A percentile compares a stretch with the other conserved stretches of the same genome.
These are phyloP conservation scores for Acanthosepion esculentum DNA, from an alignment of 2,888 invertebrate species.

Conservation along the genomic window DNA sequence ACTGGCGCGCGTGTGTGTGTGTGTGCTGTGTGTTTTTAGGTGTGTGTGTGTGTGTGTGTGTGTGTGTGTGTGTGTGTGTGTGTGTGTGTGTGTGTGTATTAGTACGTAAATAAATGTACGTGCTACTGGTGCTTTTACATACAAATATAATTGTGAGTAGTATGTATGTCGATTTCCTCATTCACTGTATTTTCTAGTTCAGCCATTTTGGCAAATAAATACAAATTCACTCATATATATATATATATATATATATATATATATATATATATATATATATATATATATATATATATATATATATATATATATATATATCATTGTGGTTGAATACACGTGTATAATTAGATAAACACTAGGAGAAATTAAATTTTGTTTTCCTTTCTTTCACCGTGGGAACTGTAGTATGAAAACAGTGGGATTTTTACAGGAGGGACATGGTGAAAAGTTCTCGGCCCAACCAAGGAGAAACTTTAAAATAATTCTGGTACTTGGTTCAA, in stretches of 20 bases:
- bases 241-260: neutral
- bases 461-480: no score
- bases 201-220: neutral
- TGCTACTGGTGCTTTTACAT: no score
- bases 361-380: neutral
- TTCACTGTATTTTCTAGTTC: neutral
- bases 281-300: neutral
- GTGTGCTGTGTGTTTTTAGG: no score
- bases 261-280: slow-evolving; percentile 2
- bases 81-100: no score
- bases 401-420: neutral
- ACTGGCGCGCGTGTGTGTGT: no score
- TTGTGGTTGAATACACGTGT: neutral
- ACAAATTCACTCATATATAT: neutral
- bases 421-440: no score
- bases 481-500: no score
- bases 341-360: neutral
- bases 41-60: no score
- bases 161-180: neutral
- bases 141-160: no score
- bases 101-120: no score
- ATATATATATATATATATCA: neutral
- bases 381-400: neutral
- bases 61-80: no score
- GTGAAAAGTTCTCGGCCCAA: no score